A percentile compares a stretch with the other conserved stretches of the same genome.
Conservation (phyloP, 1,140 invertebrate genomes). For the Trissolcus basalis region DNA sequence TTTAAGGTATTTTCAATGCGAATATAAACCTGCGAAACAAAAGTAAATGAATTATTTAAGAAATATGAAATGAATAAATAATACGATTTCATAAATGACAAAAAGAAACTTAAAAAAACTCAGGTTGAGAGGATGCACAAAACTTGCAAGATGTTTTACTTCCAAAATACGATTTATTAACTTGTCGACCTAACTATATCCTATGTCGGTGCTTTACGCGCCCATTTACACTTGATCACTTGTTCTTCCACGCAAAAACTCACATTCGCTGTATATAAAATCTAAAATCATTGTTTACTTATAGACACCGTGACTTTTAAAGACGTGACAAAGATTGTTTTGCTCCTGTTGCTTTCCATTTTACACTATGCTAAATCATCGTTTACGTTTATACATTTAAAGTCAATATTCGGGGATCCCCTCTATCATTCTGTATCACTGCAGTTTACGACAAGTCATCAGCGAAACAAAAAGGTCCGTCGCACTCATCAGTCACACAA, state of each 20-base stretch:
- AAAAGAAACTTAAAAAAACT: no score
- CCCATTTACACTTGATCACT: slow-evolving; percentile 29
- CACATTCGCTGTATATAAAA: slow-evolving; percentile 64
- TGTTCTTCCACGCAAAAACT: slow-evolving; percentile 22
- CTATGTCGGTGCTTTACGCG: slow-evolving; percentile 40
- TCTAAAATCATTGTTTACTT: slow-evolving; percentile 66
- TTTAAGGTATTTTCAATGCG: no score
- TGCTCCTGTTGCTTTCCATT: slow-evolving; percentile 13
- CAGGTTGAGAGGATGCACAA: background rate
- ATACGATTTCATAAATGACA: no score
- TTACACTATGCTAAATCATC: slow-evolving; percentile 62
- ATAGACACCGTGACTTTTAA: slow-evolving; percentile 67
- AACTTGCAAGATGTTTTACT: slow-evolving; percentile 59
- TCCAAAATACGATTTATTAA: slow-evolving; percentile 71
- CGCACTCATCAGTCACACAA: slow-evolving; percentile 25
- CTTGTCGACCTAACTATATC: slow-evolving; percentile 64
- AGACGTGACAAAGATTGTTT: slow-evolving; percentile 62
- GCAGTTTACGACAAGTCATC: slow-evolving; percentile 7
- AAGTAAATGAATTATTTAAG: no score
- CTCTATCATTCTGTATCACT: slow-evolving; percentile 52
- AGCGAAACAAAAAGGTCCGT: slow-evolving; percentile 19
- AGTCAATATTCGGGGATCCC: slow-evolving; percentile 55
- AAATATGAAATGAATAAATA: no score
- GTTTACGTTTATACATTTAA: slow-evolving; percentile 57
- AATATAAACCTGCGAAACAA: no score